Conservation (phyloP, 2,797 vertebrate genomes). For the Ateles fusciceps region DNA sequence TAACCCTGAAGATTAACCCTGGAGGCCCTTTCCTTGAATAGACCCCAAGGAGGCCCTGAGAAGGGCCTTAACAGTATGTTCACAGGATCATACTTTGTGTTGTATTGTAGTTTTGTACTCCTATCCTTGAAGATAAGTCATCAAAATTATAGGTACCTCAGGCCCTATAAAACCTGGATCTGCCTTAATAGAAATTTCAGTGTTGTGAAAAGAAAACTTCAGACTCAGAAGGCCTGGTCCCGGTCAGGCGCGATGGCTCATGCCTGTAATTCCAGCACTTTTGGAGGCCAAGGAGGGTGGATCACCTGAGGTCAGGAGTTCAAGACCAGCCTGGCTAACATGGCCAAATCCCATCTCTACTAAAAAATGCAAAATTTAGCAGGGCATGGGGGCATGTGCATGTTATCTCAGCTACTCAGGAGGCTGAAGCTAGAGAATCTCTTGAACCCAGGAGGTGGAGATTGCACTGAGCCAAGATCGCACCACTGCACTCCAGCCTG, state of each 20-base stretch:
- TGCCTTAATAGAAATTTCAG: neutral
- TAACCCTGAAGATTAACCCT: neutral
- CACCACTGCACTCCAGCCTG: neutral
- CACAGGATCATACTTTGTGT: neutral
- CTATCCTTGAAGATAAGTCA: neutral
- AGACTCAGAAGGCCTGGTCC: neutral
- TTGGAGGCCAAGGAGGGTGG: neutral
- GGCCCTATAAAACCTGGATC: neutral
- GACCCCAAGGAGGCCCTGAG: neutral
- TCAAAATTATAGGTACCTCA: neutral
- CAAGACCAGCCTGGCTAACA: neutral
- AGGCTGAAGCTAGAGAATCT: neutral
- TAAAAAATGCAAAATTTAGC: neutral
- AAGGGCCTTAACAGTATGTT: neutral
- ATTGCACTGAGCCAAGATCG: neutral
- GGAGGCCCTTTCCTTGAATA: neutral
- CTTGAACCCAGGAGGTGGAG: neutral
- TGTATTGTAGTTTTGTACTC: neutral
- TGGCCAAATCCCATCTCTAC: neutral
- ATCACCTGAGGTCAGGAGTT: neutral
- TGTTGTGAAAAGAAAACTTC: constrained; percentile 12
- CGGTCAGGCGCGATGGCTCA: neutral
- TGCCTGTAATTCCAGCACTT: neutral
- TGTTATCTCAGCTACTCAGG: neutral
- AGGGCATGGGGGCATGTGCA: too few species aligned